These are phyloP conservation scores for Botrylloides violaceus DNA, from an alignment of 23 tunicate species.

Conservation along the genomic window DNA sequence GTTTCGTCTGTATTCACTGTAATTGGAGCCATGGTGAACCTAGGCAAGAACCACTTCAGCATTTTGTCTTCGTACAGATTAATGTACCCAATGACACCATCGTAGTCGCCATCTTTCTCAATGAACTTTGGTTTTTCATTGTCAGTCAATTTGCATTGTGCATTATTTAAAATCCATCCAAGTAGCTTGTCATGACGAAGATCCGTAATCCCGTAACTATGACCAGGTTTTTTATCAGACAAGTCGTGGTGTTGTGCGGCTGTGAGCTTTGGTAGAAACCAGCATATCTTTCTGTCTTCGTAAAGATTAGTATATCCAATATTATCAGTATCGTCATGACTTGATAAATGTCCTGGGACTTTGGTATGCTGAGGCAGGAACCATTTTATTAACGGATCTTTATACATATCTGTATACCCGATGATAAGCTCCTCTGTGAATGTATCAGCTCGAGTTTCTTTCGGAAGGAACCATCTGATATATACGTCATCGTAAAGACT, in stretches of 20 bases:
- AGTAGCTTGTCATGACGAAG: not conserved
- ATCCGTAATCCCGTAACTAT: not conserved
- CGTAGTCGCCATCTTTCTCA: too few species aligned
- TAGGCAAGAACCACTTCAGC: conserved; percentile 1
- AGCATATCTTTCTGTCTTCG: not conserved
- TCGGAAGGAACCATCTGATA: not conserved
- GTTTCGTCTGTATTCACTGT: too few species aligned
- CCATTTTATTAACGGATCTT: conserved; percentile 5
- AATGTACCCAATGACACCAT: too few species aligned
- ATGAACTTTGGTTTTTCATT: too few species aligned
- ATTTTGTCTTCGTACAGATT: too few species aligned
- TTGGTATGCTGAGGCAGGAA: not conserved
- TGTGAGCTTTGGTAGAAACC: not conserved
- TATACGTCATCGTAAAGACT: not conserved
- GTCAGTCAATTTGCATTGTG: not conserved
- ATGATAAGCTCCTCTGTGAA: not conserved
- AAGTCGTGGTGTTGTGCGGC: not conserved
- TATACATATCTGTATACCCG: conserved; percentile 1
- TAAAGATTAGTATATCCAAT: not conserved
- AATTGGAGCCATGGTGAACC: too few species aligned
- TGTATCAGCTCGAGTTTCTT: not conserved
- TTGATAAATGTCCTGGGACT: not conserved
- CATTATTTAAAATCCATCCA: not conserved
- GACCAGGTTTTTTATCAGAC: not conserved
- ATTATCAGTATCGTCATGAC: not conserved